Percentiles rank a stretch among this genome's conserved stretches.
These are phyloP conservation scores for Phaethornis superciliosus DNA, from an alignment of 2,113 vertebrate species.

Conservation along the genomic window DNA sequence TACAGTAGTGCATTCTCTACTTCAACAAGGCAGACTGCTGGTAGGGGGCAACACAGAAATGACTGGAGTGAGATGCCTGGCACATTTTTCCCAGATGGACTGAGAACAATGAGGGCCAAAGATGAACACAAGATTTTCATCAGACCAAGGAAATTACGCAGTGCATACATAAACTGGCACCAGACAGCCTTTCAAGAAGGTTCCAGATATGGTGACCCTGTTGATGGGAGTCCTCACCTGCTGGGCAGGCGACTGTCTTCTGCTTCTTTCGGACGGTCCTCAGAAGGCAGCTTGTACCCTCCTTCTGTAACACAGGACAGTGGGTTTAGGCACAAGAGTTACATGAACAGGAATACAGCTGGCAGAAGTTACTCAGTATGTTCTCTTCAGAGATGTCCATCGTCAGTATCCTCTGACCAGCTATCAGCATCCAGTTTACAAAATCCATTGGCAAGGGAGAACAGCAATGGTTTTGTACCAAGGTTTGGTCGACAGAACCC, in stretches of 20 bases:
- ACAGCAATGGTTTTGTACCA: conserved; percentile 57
- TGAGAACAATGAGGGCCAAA: conserved; percentile 71
- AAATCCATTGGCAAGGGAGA: conserved; percentile 43
- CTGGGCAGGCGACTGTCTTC: conserved; percentile 35
- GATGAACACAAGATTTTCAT: conserved; percentile 74
- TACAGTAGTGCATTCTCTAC: background rate
- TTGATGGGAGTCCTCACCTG: conserved; percentile 39
- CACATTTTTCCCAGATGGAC: conserved; percentile 70
- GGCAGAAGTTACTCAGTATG: conserved; percentile 72
- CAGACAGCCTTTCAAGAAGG: conserved; percentile 56
- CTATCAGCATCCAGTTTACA: conserved; percentile 69
- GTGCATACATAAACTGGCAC: conserved; percentile 72
- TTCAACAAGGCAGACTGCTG: background rate
- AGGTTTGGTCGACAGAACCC: conserved; percentile 63
- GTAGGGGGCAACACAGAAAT: conserved; percentile 39
- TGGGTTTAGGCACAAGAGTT: conserved; percentile 61
- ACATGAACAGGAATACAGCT: conserved; percentile 40
- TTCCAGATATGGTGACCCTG: background rate
- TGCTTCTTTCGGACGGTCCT: conserved; percentile 47
- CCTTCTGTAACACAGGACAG: conserved; percentile 37
- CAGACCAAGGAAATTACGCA: conserved; percentile 75
- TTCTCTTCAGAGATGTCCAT: conserved; percentile 55
- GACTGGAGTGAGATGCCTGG: conserved; percentile 45
- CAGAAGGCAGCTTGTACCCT: conserved; percentile 73
- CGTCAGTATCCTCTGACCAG: conserved; percentile 29